Evolutionary conservation across 2,113 vertebrate species (phyloP).

Genomic region (Ranitomeya imitator): DNA sequence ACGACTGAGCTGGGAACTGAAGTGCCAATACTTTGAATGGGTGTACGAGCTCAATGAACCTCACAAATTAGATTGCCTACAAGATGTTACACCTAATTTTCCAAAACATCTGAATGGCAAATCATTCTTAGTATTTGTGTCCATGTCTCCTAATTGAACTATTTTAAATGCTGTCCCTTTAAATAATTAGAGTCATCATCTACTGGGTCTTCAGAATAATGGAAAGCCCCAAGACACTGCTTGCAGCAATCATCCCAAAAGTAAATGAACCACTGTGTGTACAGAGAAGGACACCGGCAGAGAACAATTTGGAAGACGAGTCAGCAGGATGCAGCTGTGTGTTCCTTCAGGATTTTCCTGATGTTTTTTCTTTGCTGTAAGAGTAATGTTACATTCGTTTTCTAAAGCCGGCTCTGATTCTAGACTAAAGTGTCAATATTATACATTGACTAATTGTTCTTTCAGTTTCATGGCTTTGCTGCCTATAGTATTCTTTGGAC

Average conservation of each 20-base stretch:
- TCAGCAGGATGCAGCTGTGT: constrained; percentile 55
- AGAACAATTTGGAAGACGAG: constrained; percentile 31
- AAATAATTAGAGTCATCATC: background rate
- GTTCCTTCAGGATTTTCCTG: constrained; percentile 46
- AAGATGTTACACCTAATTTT: too few species aligned
- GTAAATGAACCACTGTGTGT: constrained; percentile 23
- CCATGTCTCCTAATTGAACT: background rate
- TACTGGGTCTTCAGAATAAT: background rate
- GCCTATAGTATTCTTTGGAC: background rate
- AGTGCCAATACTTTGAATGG: too few species aligned
- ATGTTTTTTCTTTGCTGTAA: constrained; percentile 22
- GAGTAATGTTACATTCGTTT: constrained; percentile 34
- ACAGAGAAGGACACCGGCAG: constrained; percentile 9
- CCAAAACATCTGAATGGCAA: background rate
- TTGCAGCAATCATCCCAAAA: background rate
- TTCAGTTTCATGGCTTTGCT: background rate
- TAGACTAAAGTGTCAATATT: constrained; percentile 9
- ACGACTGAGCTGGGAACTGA: too few species aligned
- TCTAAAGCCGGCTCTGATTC: constrained; percentile 8
- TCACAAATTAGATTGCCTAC: too few species aligned
- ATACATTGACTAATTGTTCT: constrained; percentile 6
- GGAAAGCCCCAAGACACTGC: background rate
- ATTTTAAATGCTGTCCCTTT: background rate
- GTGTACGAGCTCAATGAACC: too few species aligned
- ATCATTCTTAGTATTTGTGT: background rate